Evolutionary conservation across 2,888 invertebrate genomes (phyloP), one percentile per base, ranked within the genome.

Genomic region (Holacanthella duospinosa): DNA sequence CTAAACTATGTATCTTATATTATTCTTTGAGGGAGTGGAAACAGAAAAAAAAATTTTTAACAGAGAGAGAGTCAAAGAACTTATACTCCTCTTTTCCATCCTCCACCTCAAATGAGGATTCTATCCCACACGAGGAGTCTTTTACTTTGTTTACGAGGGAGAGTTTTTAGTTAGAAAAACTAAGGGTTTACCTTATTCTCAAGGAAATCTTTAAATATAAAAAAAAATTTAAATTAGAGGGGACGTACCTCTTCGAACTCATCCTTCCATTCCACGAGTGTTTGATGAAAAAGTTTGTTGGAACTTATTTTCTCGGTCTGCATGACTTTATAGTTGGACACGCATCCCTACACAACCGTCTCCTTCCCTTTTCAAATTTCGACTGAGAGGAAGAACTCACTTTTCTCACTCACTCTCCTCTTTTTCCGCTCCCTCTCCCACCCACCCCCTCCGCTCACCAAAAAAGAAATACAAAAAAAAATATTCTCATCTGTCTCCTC

Each of bases 211-310:
- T 48, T 48, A 48, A 48, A 48, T 4, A n/a, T 48, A 4, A 4
- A 21, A 21, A n/a, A 9, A 48, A 48, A 21, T 21, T 4, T 16
- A 21, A 21, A 21, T 48, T 4, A 21, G 4, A 21, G 29, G 62
- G 9, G 6, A 55, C 43, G 21, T 67, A 73, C 73, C 69, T 73
- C 73, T 64, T 73, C 73, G 29, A 67, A 59, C 19, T 73, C 73
- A 67, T 73, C 73, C 67, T 70, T 73, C 62, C 66, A 66, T 57
- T 73, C 73, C 28, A 73, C 68, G 2, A 65, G 54, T 21, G 71
- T 69, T 61, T 71, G 68, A 65, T 66, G 66, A 61, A 73, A 71
- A 62, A 73, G 54, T 43, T 61, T 55, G 43, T 55, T 62, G 4
- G 57, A 48, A 27, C 36, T 55, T 59, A 54, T 59, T 60, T 58